These are phyloP conservation scores for Rhadinocentrus ornatus DNA, from an alignment of 2,797 vertebrate genomes.

Conservation along the genomic window DNA sequence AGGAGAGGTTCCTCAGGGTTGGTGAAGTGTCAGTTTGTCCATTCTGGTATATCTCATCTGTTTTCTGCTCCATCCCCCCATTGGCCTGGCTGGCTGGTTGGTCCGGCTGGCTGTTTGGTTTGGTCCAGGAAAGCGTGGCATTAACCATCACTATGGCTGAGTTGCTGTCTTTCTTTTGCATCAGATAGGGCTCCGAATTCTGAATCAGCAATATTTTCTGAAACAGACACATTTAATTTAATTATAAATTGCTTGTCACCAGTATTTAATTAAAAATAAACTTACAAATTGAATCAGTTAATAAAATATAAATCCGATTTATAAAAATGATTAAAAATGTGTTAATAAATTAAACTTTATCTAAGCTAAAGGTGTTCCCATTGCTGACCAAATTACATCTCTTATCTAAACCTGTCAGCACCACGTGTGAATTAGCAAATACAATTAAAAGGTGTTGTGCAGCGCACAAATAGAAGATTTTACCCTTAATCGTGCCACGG, in stretches of 20 bases:
- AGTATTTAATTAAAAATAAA: no score
- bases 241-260: no score
- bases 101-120: constrained; percentile 5
- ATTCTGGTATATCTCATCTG: not conserved
- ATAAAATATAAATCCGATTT: no score
- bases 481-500: constrained; percentile 84
- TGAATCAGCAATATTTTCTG: constrained; percentile 84
- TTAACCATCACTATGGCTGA: constrained; percentile 82
- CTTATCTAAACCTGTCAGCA: not conserved
- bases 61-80: constrained; percentile 4
- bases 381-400: not conserved
- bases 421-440: not conserved
- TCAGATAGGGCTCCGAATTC: constrained; percentile 84
- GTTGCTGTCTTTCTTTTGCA: constrained; percentile 60
- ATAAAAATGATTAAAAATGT: no score
- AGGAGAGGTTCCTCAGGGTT: constrained; percentile 80
- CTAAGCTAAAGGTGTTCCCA: not conserved
- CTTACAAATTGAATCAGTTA: no score
- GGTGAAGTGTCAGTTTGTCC: constrained; percentile 7
- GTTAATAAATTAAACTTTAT: not conserved
- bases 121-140: constrained; percentile 84
- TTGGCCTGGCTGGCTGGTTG: not conserved
- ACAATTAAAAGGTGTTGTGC: not conserved
- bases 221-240: constrained; percentile 26
- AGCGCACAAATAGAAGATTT: constrained; percentile 18